Conservation (phyloP, 2,888 invertebrate species). For the Caenorhabditis japonica region DNA sequence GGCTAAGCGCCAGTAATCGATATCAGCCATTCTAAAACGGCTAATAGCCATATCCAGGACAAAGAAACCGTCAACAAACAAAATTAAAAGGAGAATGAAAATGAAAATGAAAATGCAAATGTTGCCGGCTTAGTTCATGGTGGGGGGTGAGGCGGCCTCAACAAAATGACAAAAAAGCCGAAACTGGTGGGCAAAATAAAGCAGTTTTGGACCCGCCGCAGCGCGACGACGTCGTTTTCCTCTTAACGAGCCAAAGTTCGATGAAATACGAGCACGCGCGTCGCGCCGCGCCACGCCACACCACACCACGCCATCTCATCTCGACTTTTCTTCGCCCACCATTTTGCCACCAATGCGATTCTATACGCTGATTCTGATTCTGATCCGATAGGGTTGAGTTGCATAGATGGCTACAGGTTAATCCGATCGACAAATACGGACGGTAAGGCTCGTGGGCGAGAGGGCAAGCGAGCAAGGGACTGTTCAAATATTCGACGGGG, state of each 20-base stretch:
- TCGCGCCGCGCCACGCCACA: conserved; percentile 19
- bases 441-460: conserved; percentile 8
- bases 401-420: conserved; percentile 37
- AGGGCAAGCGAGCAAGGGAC: conserved; percentile 19
- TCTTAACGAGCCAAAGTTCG: conserved; percentile 50
- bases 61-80: no score
- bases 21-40: no score
- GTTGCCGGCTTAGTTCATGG: no score
- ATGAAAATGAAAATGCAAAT: no score
- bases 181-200: neutral
- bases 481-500: conserved; percentile 40
- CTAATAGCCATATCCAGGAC: no score
- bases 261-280: conserved; percentile 42
- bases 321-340: no score
- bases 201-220: conserved; percentile 1
- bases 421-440: conserved; percentile 34
- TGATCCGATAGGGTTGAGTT: neutral
- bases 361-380: no score
- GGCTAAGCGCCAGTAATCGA: no score
- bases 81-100: no score
- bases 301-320: no score
- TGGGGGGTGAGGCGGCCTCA: neutral
- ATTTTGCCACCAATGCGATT: no score
- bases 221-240: conserved; percentile 37
- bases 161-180: conserved; percentile 1